These are phyloP conservation scores for Formica aserva DNA, from an alignment of 2,888 invertebrate species.

Conservation along the genomic window DNA sequence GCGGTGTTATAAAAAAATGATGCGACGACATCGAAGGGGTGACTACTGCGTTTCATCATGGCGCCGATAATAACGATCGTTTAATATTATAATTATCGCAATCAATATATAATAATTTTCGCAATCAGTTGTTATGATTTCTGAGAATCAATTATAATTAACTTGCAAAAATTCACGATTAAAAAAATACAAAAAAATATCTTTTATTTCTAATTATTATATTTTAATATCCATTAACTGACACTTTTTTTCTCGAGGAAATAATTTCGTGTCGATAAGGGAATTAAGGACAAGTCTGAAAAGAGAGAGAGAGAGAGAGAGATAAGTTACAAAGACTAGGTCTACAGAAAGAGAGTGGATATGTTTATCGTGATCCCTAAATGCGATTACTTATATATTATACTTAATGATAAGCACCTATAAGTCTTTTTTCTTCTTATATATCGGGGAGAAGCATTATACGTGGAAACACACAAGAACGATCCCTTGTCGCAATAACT, in stretches of 20 bases:
- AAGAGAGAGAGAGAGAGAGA: not conserved
- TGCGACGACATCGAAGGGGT: slow-evolving; percentile 24
- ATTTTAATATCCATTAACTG: not conserved
- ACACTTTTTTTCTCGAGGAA: not conserved
- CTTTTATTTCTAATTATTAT: not conserved
- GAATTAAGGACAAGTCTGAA: not conserved
- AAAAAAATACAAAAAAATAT: not conserved
- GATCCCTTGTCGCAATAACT: slow-evolving; percentile 48
- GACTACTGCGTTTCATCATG: slow-evolving; percentile 26
- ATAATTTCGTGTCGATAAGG: not conserved
- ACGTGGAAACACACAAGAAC: not conserved
- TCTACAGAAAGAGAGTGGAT: not conserved
- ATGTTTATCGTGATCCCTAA: not conserved
- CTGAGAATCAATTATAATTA: slow-evolving; percentile 4
- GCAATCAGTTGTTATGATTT: not conserved
- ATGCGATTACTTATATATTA: not conserved
- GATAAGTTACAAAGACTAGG: not conserved
- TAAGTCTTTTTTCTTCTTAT: not conserved
- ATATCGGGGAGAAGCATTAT: not conserved
- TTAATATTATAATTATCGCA: not conserved
- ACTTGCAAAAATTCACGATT: not conserved
- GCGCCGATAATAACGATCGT: slow-evolving; percentile 5
- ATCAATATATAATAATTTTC: not conserved
- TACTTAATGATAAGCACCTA: not conserved
- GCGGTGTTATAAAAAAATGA: slow-evolving; percentile 50